Evolutionary conservation across 2,888 invertebrate species (phyloP).

Genomic region (Carterocephalus palaemon): DNA sequence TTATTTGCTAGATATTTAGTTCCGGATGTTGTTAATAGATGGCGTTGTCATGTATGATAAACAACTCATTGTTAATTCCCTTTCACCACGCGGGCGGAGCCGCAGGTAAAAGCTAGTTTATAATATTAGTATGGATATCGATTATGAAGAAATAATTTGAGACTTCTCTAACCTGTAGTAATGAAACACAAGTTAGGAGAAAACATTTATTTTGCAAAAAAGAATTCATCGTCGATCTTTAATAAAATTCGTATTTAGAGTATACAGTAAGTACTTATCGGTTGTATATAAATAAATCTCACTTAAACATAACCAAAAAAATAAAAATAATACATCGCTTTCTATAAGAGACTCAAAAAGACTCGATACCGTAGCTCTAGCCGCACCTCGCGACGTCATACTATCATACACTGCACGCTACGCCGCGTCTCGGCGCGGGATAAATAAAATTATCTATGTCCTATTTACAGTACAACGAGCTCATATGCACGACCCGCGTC

Average conservation of each 20-base stretch:
- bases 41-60: too few relatives aligned
- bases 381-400: constrained; percentile 44
- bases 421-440: constrained; percentile 38
- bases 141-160: background rate
- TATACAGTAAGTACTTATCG: constrained; percentile 76
- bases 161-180: constrained; percentile 7
- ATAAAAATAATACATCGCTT: constrained; percentile 70
- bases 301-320: constrained; percentile 70
- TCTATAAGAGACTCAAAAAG: constrained; percentile 71
- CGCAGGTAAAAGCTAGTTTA: too few relatives aligned
- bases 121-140: too few relatives aligned
- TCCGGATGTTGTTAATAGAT: too few relatives aligned
- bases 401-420: constrained; percentile 58
- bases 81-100: too few relatives aligned
- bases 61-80: too few relatives aligned
- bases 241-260: constrained; percentile 76
- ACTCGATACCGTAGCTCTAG: constrained; percentile 56
- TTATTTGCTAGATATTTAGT: too few relatives aligned
- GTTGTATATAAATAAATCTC: constrained; percentile 76
- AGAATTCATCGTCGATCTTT: constrained; percentile 52
- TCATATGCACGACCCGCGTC: constrained; percentile 7
- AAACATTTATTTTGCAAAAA: constrained; percentile 76
- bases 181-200: constrained; percentile 48
- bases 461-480: constrained; percentile 44
- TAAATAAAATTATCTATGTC: constrained; percentile 57